Percentiles rank a stretch among this genome's conserved stretches.
phyloP scores from a whole-genome alignment of 2,888 invertebrate genomes.

The Xanthia togata region DNA sequence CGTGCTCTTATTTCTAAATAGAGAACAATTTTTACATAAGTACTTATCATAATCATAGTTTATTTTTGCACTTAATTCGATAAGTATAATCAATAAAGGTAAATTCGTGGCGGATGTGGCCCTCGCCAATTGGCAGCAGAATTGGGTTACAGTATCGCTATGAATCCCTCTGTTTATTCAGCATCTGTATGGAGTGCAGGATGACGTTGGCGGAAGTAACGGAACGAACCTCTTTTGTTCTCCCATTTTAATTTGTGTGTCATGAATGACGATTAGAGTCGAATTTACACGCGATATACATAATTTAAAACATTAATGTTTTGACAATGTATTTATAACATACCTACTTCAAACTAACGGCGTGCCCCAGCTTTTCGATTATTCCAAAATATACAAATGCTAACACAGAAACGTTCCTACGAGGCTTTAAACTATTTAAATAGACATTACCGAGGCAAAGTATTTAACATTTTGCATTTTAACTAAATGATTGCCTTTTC shows the following conservation, averaged over 20 bases:
- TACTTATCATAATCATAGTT: conserved; percentile 37
- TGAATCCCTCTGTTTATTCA: conserved; percentile 72
- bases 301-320: conserved; percentile 56
- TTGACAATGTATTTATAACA: conserved; percentile 51
- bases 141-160: conserved; percentile 72
- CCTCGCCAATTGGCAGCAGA: conserved; percentile 69
- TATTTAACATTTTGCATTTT: conserved; percentile 9
- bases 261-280: conserved; percentile 74
- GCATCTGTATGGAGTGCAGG: conserved; percentile 69
- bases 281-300: conserved; percentile 66
- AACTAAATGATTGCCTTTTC: neutral
- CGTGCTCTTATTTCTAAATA: conserved; percentile 38
- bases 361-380: conserved; percentile 38
- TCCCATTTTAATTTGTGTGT: conserved; percentile 75
- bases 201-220: conserved; percentile 81
- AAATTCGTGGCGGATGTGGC: conserved; percentile 57
- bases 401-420: conserved; percentile 29
- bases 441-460: conserved; percentile 4
- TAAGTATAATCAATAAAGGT: conserved; percentile 56
- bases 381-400: conserved; percentile 39
- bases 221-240: conserved; percentile 77
- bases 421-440: conserved; percentile 39
- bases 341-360: conserved; percentile 58
- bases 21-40: conserved; percentile 32
- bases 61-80: conserved; percentile 51